Evolutionary conservation across 2,113 vertebrate species (phyloP), one percentile per base, ranked within the genome.

Genomic region (Anoplopoma fimbria): DNA sequence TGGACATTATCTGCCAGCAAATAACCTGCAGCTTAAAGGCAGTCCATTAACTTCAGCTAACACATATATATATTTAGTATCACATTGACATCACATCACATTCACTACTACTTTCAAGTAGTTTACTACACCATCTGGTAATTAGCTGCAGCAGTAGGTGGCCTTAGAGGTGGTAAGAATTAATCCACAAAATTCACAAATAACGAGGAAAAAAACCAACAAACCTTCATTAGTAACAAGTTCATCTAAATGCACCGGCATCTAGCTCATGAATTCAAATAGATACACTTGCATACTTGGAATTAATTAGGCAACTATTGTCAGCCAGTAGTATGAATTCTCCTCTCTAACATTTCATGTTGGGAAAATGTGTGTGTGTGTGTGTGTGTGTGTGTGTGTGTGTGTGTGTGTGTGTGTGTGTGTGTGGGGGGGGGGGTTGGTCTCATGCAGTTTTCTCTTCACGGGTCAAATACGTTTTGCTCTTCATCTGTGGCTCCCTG

Each of bases 401-500:
- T n/a, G n/a, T n/a, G n/a, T n/a, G n/a, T n/a, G n/a, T n/a, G n/a
- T n/a, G n/a, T n/a, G n/a, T n/a, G n/a, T n/a, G n/a, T n/a, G n/a
- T n/a, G n/a, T n/a, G 2, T 0, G 0, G 36, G 36, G 53, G 23
- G 19, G 34, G 21, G 58, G 69, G 55, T 68, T 2, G 14, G 36
- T 7, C 29, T 77, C 74, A 36, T 60, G 77, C 40, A 4, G 69
- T 33, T 45, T 62, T 61, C 34, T 71, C 64, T 68, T 81, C 60
- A 86, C 12, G 31, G 72, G 81, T 87, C 84, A 87, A 69, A 77
- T 55, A 23, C 29, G 5, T 67, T 38, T 82, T 75, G 49, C 78
- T 72, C 55, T 69, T 78, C 68, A 34, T 81, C 63, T 61, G 78
- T 13, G 3, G 45, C 82, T 83, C 60, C 83, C 77, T 42, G 53